Conservation (phyloP, 2,797 vertebrate genomes). For the Balearica regulorum region DNA sequence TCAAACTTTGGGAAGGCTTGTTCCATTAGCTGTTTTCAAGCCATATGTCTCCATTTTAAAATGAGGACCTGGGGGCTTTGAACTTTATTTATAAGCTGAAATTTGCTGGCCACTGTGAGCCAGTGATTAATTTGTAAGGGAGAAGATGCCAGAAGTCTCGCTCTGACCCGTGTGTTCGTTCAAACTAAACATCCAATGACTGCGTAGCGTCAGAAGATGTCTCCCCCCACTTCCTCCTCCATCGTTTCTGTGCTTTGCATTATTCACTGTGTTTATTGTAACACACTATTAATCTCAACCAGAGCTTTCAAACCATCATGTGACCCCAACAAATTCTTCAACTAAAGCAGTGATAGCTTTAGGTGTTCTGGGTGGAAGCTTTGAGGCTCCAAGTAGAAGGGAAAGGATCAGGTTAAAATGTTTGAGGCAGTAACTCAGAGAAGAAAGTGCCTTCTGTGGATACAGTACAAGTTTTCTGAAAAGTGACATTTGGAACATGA, state of each 20-base stretch:
- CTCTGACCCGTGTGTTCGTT: constrained; percentile 13
- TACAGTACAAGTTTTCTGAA: neutral
- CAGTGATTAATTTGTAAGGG: constrained; percentile 22
- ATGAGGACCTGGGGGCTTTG: constrained; percentile 28
- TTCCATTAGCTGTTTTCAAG: constrained; percentile 36
- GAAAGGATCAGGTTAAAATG: neutral
- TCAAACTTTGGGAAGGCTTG: constrained; percentile 1
- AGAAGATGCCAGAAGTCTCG: constrained; percentile 40
- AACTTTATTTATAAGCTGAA: constrained; percentile 59
- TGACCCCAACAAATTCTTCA: constrained; percentile 17
- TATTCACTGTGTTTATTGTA: constrained; percentile 57
- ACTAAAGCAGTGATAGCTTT: neutral
- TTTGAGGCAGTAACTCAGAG: neutral
- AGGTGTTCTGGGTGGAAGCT: neutral
- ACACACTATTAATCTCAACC: constrained; percentile 44
- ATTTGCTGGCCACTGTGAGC: constrained; percentile 27
- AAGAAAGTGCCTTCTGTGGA: neutral
- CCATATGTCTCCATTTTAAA: constrained; percentile 37
- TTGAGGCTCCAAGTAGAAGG: neutral
- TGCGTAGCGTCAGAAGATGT: constrained; percentile 1
- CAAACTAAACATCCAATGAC: constrained; percentile 49
- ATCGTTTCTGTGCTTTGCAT: constrained; percentile 25
- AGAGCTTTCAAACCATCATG: constrained; percentile 21
- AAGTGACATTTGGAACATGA: neutral
- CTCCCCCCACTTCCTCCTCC: constrained; percentile 1